Base-by-base conservation (phyloP, 2,888 invertebrate genomes). In the Caenorhabditis wallacei region DNA sequence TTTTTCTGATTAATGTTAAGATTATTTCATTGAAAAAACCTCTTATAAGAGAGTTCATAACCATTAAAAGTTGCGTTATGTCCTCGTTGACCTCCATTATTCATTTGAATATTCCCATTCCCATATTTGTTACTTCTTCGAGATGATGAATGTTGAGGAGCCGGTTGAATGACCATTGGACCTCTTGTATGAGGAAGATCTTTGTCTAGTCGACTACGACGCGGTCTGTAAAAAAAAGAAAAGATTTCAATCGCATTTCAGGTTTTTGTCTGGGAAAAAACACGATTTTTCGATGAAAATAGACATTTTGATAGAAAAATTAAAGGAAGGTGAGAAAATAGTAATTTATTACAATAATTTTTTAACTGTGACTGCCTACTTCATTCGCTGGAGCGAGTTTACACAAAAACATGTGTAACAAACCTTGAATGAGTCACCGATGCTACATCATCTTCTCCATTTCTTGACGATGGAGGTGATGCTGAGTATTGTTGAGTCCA, bases 391-490 rank as follows among this genome's bases (percentile, higher is more conserved):
- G n/a, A n/a, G n/a, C n/a, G n/a, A n/a, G n/a, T n/a, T n/a, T n/a
- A n/a, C n/a, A n/a, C n/a, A n/a, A n/a, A n/a, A n/a, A n/a, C n/a
- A n/a, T n/a, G n/a, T n/a, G n/a, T n/a, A n/a, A 66, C 35, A 35
- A 13, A 69, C 80, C 74, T 75, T 3, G 82, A 78, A n/a, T 78
- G 53, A 1, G 61, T 80, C 30, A 74, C 64, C n/a, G 79, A 82
- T 2, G 78, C 72, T 8, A 54, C 40, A 35, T 82, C 82, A 24
- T 82, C 82, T 63, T 78, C 82, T 35, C 82, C 82, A 57, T 74
- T 72, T 59, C 72, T 78, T 5, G 82, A 82, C n/a, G 82, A 82
- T 20, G 82, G 82, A n/a, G 78, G 78, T 22, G 82, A 82, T 10
- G 72, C 61, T 35, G 51, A 51, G 37, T 69, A 70, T 26, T 64